Conservation (phyloP, 2,797 vertebrate species). For the Acanthurus lineatus region DNA sequence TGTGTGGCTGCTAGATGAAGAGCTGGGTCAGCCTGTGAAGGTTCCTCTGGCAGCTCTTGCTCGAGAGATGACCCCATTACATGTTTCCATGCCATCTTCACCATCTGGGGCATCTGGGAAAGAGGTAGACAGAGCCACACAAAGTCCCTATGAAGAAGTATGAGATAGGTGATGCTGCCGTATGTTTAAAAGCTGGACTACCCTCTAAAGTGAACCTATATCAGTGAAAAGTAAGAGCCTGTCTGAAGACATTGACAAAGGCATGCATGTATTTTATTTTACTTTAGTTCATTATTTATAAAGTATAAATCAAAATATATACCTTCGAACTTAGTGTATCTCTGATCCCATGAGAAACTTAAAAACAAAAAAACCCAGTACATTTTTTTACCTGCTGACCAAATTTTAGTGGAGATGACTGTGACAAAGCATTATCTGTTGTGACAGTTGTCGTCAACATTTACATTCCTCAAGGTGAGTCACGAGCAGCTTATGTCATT, state of each 20-base stretch:
- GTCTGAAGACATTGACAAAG: too few relatives aligned
- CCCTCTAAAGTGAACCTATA: background rate
- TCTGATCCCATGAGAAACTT: background rate
- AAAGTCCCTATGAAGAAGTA: constrained; percentile 50
- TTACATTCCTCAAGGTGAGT: constrained; percentile 57
- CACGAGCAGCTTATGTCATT: constrained; percentile 26
- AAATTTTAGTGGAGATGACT: background rate
- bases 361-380: background rate
- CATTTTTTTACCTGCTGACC: background rate
- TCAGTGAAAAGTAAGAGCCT: too few relatives aligned
- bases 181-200: background rate
- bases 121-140: background rate
- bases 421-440: background rate
- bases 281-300: too few relatives aligned
- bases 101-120: constrained; percentile 33
- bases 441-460: constrained; percentile 4
- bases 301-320: too few relatives aligned
- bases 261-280: too few relatives aligned
- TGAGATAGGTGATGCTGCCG: background rate
- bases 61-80: constrained; percentile 82
- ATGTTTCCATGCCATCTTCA: constrained; percentile 55
- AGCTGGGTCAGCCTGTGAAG: constrained; percentile 47
- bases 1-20: constrained; percentile 63
- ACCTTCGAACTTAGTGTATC: background rate
- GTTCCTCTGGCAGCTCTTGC: constrained; percentile 19